These are phyloP conservation scores for Cyclophora punctaria DNA, from an alignment of 2,888 invertebrate genomes.

Conservation along the genomic window DNA sequence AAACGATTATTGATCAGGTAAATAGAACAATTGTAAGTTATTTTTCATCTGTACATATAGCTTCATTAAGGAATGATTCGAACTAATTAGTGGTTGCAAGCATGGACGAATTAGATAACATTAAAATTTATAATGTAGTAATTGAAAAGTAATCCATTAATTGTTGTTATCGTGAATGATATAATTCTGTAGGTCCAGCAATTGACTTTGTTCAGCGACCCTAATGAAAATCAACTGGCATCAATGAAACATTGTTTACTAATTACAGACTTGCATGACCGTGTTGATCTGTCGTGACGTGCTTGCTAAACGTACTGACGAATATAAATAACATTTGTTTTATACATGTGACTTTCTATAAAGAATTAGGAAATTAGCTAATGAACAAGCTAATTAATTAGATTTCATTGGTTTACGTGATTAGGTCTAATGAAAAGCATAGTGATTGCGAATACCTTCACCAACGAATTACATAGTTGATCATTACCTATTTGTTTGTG, in stretches of 20 bases:
- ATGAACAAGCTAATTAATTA: constrained; percentile 5
- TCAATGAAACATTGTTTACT: constrained; percentile 23
- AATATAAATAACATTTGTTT: constrained; percentile 13
- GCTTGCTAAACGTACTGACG: constrained; percentile 13
- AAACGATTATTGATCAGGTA: constrained; percentile 83
- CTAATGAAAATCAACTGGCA: constrained; percentile 15
- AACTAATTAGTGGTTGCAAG: neutral
- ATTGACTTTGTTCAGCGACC: constrained; percentile 6
- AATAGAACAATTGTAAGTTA: constrained; percentile 13
- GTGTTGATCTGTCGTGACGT: constrained; percentile 18
- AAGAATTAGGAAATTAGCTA: constrained; percentile 14
- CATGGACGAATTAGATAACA: no score
- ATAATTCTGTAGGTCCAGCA: neutral
- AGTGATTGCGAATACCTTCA: no score
- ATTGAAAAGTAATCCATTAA: no score
- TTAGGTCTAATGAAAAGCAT: no score
- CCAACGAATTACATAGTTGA: no score
- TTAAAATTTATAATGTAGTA: no score
- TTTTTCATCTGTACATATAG: neutral
- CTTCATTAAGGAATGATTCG: neutral
- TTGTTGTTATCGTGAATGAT: constrained; percentile 4
- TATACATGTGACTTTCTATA: constrained; percentile 14
- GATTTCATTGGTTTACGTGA: no score
- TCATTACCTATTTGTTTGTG: no score
- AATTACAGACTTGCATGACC: constrained; percentile 18